Percentiles rank a stretch among this genome's conserved stretches.
phyloP scores from a whole-genome alignment of 2,888 invertebrate species.

The Galerucella nymphaeae region DNA sequence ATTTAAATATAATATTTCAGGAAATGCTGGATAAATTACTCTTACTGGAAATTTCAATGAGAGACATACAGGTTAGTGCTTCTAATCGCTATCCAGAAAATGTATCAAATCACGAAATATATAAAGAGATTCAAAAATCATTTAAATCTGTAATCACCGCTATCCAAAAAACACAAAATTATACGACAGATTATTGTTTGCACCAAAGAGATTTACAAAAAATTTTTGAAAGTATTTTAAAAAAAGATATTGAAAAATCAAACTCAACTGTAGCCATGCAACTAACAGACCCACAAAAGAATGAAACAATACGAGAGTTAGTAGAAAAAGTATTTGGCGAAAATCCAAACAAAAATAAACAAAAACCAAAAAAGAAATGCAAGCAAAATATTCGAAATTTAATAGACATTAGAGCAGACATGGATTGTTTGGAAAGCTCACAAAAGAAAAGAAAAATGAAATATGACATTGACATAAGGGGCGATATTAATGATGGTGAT shows the following conservation, averaged over 20 bases:
- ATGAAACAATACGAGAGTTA: constrained; percentile 25
- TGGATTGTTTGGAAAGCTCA: constrained; percentile 31
- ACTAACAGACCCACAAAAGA: constrained; percentile 9
- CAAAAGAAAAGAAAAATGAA: constrained; percentile 35
- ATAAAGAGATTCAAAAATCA: constrained; percentile 33
- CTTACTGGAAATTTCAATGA: constrained; percentile 30
- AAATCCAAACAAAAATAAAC: constrained; percentile 17
- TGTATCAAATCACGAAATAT: constrained; percentile 29
- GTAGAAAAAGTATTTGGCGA: constrained; percentile 38
- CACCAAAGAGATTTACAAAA: constrained; percentile 23
- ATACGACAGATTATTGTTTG: constrained; percentile 17
- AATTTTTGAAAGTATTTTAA: constrained; percentile 27
- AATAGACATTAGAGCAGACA: constrained; percentile 47
- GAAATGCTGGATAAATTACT: constrained; percentile 39
- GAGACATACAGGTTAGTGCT: constrained; percentile 8
- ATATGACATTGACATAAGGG: constrained; percentile 39
- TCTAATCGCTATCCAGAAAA: constrained; percentile 19
- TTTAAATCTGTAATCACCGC: constrained; percentile 19
- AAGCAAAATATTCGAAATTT: constrained; percentile 39
- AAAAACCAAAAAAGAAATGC: constrained; percentile 39
- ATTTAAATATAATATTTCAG: constrained; percentile 32
- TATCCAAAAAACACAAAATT: constrained; percentile 27
- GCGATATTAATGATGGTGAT: constrained; percentile 26
- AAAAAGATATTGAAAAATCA: constrained; percentile 6
- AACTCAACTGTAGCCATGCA: not conserved